phyloP scores from a whole-genome alignment of 2,113 vertebrate species.

The Neodontobutis hainanensis region DNA sequence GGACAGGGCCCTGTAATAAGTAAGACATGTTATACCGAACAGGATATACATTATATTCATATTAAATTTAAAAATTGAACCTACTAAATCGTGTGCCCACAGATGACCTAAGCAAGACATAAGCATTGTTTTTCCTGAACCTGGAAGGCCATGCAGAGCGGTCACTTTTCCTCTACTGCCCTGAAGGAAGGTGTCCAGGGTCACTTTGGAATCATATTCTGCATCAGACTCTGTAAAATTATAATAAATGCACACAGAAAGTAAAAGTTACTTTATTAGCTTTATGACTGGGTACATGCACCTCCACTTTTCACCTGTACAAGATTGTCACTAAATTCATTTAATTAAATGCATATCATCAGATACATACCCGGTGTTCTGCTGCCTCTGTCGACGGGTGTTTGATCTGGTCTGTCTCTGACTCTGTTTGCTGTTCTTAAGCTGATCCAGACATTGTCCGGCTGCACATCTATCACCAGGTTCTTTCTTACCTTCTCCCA shows the following conservation, averaged over 20 bases:
- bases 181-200: slow-evolving; percentile 79
- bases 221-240: slow-evolving; percentile 45
- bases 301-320: too few relatives aligned
- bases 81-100: slow-evolving; percentile 80
- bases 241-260: not conserved
- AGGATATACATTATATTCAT: not conserved
- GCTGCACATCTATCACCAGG: slow-evolving; percentile 49
- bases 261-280: not conserved
- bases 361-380: slow-evolving; percentile 28
- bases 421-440: slow-evolving; percentile 65
- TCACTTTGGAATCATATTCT: slow-evolving; percentile 70
- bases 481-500: slow-evolving; percentile 45
- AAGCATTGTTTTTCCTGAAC: slow-evolving; percentile 88
- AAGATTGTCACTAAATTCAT: too few relatives aligned
- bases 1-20: slow-evolving; percentile 66
- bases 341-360: not conserved
- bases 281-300: not conserved
- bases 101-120: slow-evolving; percentile 79
- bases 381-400: slow-evolving; percentile 51
- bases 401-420: slow-evolving; percentile 62
- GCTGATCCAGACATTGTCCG: slow-evolving; percentile 77
- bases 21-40: not conserved
- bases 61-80: slow-evolving; percentile 1
- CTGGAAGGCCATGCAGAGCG: slow-evolving; percentile 84
- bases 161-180: slow-evolving; percentile 65